phyloP scores from a whole-genome alignment of 1,140 invertebrate species.

The Polyergus mexicanus region DNA sequence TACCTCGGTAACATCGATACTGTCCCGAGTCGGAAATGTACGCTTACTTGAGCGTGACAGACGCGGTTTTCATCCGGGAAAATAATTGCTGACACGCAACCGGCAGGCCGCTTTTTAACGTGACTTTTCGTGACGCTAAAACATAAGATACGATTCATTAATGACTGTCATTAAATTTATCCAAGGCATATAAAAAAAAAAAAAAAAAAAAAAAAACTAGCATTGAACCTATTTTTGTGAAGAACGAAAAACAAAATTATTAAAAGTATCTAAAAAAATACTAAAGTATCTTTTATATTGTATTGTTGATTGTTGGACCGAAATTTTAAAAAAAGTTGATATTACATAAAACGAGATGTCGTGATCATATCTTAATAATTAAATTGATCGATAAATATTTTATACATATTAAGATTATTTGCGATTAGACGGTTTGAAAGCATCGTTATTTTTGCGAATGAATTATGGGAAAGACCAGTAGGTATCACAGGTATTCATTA shows the following conservation, averaged over 20 bases:
- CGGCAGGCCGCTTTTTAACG: constrained; percentile 6
- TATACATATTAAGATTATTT: neutral
- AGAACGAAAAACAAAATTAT: neutral
- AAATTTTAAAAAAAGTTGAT: neutral
- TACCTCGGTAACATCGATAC: constrained; percentile 32
- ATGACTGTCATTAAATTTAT: constrained; percentile 1
- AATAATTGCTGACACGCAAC: constrained; percentile 44
- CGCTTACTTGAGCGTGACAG: constrained; percentile 60
- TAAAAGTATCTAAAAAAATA: neutral
- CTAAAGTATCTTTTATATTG: neutral
- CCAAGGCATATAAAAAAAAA: too few relatives aligned
- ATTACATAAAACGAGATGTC: neutral
- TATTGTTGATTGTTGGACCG: neutral
- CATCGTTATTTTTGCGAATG: constrained; percentile 2
- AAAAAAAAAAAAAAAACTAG: neutral
- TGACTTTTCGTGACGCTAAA: constrained; percentile 21
- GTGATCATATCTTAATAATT: neutral
- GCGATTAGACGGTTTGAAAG: neutral
- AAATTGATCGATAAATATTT: constrained; percentile 8
- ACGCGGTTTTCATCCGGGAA: constrained; percentile 59
- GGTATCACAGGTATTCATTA: constrained; percentile 46
- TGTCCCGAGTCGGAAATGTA: constrained; percentile 43
- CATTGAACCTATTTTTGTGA: neutral
- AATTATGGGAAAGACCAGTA: constrained; percentile 30
- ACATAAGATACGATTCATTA: neutral